phyloP scores from a whole-genome alignment of 1,140 invertebrate genomes.

The Drosophila hydei region DNA sequence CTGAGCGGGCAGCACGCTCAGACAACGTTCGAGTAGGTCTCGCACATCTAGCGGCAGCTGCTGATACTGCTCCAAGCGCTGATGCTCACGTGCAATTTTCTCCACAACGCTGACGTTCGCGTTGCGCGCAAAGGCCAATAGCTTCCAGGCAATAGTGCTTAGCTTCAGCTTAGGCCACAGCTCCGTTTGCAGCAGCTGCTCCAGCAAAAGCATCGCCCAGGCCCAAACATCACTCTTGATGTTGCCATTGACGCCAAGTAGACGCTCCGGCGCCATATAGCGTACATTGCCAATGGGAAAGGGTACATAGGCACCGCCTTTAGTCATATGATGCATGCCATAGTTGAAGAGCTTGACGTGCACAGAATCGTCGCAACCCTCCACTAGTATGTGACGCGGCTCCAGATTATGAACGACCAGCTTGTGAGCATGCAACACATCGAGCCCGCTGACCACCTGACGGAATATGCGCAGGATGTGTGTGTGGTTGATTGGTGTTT shows the following conservation, averaged over 20 bases:
- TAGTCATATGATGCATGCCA: conserved; percentile 96
- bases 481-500: conserved; percentile 84
- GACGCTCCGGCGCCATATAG: conserved; percentile 94
- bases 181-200: conserved; percentile 88
- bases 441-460: conserved; percentile 90
- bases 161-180: conserved; percentile 91
- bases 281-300: conserved; percentile 94
- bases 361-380: conserved; percentile 84
- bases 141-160: conserved; percentile 89
- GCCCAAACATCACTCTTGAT: conserved; percentile 95
- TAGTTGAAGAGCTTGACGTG: conserved; percentile 95
- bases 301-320: conserved; percentile 87
- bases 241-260: conserved; percentile 87
- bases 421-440: conserved; percentile 89
- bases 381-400: conserved; percentile 92
- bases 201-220: conserved; percentile 93
- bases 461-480: conserved; percentile 86
- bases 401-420: conserved; percentile 92
- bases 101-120: conserved; percentile 88
- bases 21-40: conserved; percentile 88
- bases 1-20: conserved; percentile 87
- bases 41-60: conserved; percentile 84
- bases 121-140: conserved; percentile 89
- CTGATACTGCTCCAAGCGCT: conserved; percentile 87
- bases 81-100: conserved; percentile 90